These are phyloP conservation scores for Meganola albula DNA, from an alignment of 2,888 invertebrate species.

Conservation along the genomic window DNA sequence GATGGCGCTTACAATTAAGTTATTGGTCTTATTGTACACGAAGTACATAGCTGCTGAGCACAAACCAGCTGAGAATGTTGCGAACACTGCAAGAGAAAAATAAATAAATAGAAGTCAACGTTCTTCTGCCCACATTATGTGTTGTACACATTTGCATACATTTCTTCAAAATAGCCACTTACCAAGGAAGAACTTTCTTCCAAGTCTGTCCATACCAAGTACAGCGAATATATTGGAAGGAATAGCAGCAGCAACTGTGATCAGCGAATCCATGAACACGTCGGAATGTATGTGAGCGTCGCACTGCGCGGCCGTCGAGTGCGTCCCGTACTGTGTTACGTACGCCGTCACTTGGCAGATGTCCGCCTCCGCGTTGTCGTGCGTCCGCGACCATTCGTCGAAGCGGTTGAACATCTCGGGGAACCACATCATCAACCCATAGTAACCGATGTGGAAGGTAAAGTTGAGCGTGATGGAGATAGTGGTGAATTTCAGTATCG, in stretches of 20 bases:
- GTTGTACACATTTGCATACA: too few species aligned
- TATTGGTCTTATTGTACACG: conserved; percentile 89
- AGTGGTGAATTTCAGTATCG: conserved; percentile 88
- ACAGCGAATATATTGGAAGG: conserved; percentile 91
- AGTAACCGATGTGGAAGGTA: conserved; percentile 96
- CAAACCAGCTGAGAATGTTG: conserved; percentile 89
- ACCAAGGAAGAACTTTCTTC: conserved; percentile 90
- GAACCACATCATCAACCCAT: conserved; percentile 98
- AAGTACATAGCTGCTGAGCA: conserved; percentile 92
- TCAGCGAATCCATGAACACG: conserved; percentile 91
- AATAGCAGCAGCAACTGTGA: conserved; percentile 90
- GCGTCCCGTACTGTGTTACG: conserved; percentile 83
- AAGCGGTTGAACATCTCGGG: conserved; percentile 95
- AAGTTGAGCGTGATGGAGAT: conserved; percentile 94
- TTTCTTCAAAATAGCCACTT: conserved; percentile 30
- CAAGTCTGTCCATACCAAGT: conserved; percentile 89
- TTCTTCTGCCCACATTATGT: too few species aligned
- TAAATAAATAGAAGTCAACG: too few species aligned
- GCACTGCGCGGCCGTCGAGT: conserved; percentile 78
- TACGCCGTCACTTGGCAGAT: conserved; percentile 88
- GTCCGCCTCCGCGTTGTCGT: conserved; percentile 81
- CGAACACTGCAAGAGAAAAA: conserved; percentile 82
- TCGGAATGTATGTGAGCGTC: conserved; percentile 84
- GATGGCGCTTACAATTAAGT: conserved; percentile 88
- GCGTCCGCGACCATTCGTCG: conserved; percentile 84